Base-by-base conservation (phyloP, 2,888 invertebrate species). In the Cyclophora albipunctata region DNA sequence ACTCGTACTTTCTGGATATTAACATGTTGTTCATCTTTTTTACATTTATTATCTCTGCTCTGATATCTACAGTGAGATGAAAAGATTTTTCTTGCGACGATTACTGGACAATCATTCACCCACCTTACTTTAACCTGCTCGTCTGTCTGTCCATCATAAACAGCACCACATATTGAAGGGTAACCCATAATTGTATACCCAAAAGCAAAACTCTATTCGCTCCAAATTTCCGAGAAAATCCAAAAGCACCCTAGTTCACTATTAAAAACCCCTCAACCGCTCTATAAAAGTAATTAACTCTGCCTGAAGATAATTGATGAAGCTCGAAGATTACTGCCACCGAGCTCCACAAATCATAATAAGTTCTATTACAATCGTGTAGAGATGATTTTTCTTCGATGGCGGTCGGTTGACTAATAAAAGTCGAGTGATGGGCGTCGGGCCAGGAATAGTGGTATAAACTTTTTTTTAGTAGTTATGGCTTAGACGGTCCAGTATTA, bases 201-300 rank as follows among this genome's bases (percentile, higher is more conserved):
- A 20, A 20, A 20, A 20, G 20, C 20, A 20, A 20, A 20, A 20
- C 20, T 20, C 20, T 20, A 20, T 20, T 20, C 20, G 20, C 20
- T 20, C 20, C 20, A 20, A 65, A 66, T 68, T 78, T 73, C 72
- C 54, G 35, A 71, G 73, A 75, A 78, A 72, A 73, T 74, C 71
- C 66, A 62, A 49, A 49, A 57, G 56, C 61, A 59, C 61, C 63
- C 56, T 58, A 58, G 59, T 66, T 64, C 61, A 59, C 58, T 63
- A 64, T 68, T 55, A 62, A 69, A 66, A 60, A 66, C 67, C 63
- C 64, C 70, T 65, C 64, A 67, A 71, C 74, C 76, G 83, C 78
- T 84, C 86, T 86, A 88, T 88, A 88, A 87, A 88, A 87, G 84
- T 86, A 87, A 88, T 88, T 88, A 88, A 87, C 81, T 87, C 74